Evolutionary conservation across 1,140 invertebrate genomes (phyloP).

Genomic region (Myzus persicae): DNA sequence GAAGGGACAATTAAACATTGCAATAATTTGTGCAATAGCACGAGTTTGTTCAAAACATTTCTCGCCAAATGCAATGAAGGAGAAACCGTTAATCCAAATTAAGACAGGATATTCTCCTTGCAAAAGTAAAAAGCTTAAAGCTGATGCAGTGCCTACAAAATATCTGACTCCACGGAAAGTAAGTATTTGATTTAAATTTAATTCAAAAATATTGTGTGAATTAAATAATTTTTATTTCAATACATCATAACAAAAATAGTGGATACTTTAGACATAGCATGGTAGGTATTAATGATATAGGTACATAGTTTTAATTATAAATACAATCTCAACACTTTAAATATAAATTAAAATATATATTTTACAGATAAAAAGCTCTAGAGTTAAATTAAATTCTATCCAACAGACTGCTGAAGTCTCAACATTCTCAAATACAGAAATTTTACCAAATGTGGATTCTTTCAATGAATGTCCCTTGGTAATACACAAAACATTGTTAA

Average conservation of each 20-base stretch:
- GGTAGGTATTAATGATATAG: neutral
- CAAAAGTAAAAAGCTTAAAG: neutral
- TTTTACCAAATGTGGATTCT: neutral
- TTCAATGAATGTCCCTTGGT: neutral
- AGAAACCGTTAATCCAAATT: neutral
- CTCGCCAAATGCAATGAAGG: neutral
- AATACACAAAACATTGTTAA: neutral
- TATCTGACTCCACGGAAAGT: neutral
- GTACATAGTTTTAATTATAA: neutral
- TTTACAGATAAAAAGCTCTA: neutral
- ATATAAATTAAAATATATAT: neutral
- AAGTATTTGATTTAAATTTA: no score
- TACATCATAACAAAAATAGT: neutral
- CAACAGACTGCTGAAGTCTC: neutral
- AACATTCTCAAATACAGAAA: neutral
- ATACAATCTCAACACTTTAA: neutral
- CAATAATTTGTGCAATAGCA: neutral
- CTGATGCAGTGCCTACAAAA: neutral
- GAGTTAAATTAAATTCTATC: neutral
- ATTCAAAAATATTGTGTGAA: no score
- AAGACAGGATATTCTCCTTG: neutral
- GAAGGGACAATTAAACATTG: neutral
- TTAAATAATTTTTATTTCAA: neutral
- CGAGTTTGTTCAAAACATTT: neutral
- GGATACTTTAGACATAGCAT: neutral